Base-by-base conservation (phyloP, 2,113 vertebrate genomes). In the Tylochromis polylepis region DNA sequence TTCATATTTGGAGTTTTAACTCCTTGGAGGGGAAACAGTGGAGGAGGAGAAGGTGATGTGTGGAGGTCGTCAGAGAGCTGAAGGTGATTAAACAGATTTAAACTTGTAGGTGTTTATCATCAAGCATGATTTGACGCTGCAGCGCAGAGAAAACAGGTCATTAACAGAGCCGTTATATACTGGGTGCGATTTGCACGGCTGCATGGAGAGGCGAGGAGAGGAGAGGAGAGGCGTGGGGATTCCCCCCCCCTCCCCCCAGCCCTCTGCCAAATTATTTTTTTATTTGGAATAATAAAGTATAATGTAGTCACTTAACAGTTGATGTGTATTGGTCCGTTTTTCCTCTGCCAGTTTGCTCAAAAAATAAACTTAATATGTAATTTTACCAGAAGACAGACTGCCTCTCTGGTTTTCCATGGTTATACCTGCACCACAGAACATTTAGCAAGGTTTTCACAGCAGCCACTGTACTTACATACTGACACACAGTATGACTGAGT, bases 1-100 rank as follows among this genome's bases (percentile, higher is more conserved):
- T 82, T 91, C 85, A 72, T 85, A 87, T 67, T 88, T 83, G 58
- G 22, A 70, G 38, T 65, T 92, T 93, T 90, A 95, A 95, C 92
- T 90, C 90, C 87, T 91, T 82, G 87, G 46, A 41, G 62, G 80
- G 62, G 4, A 67, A 72, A 79, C 70, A 31, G 55, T 59, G 51
- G 7, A 24, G 4, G 27, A 77, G 38, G 81, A 51, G 8, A 31
- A 55, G 22, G 27, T 57, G 24, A 51, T 34, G 24, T n/a, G 82
- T 24, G 43, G 16, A 36, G 11, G 20, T 79, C 60, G 46, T 53
- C 36, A 70, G 75, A 67, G 78, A 38, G 70, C 29, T 57, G 43
- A 46, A 79, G 5, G 46, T 2, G 29, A 65, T 7, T 38, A 16
- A 36, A 85, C 20, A 59, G n/a, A 84, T 77, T 36, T 79, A 24